These are phyloP conservation scores for Leptodactylus fallax DNA, from an alignment of 2,797 vertebrate genomes.

Conservation along the genomic window DNA sequence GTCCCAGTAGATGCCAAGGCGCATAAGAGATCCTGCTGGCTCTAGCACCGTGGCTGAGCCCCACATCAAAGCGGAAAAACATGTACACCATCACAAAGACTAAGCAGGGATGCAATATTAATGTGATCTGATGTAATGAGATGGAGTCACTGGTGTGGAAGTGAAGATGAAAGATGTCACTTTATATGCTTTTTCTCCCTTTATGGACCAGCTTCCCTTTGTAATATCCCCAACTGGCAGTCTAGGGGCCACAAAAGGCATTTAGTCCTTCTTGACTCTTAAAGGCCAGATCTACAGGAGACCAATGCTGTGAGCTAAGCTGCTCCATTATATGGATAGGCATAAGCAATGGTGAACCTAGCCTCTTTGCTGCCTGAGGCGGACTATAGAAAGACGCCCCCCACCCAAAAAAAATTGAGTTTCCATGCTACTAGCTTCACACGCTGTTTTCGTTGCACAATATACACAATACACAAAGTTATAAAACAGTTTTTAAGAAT, in stretches of 20 bases:
- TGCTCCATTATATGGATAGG: too few relatives aligned
- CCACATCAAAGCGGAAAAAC: constrained; percentile 40
- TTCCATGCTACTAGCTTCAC: too few relatives aligned
- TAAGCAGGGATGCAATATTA: constrained; percentile 49
- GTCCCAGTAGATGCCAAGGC: constrained; percentile 14
- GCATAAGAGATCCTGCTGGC: constrained; percentile 20
- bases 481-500: too few relatives aligned
- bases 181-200: background rate
- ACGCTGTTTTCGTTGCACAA: too few relatives aligned
- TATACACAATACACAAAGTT: too few relatives aligned
- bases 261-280: background rate
- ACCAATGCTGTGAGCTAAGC: background rate
- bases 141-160: constrained; percentile 30
- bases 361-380: too few relatives aligned
- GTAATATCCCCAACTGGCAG: background rate
- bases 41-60: constrained; percentile 15
- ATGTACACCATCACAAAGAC: constrained; percentile 31
- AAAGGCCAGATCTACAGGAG: background rate
- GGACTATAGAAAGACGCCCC: too few relatives aligned
- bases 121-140: constrained; percentile 56
- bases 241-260: background rate
- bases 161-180: constrained; percentile 1
- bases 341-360: too few relatives aligned
- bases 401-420: too few relatives aligned
- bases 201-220: background rate